phyloP scores from a whole-genome alignment of 2,888 invertebrate species.

The Nymphalis polychloros region DNA sequence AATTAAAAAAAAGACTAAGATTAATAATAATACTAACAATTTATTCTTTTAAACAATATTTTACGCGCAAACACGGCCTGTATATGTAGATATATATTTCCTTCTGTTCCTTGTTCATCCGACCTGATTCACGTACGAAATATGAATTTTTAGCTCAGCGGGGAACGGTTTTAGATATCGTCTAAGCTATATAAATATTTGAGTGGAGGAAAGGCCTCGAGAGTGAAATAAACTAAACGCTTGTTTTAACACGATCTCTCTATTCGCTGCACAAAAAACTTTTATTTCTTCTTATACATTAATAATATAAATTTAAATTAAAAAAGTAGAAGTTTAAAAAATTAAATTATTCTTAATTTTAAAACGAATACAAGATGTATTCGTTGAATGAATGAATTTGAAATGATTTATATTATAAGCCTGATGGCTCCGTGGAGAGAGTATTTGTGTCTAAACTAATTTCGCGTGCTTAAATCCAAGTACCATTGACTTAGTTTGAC shows the following conservation, averaged over 20 bases:
- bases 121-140: constrained; percentile 23
- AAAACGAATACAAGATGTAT: too few species aligned
- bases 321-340: too few species aligned
- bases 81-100: background rate
- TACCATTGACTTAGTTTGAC: too few species aligned
- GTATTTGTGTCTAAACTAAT: too few species aligned
- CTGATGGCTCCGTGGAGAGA: too few species aligned
- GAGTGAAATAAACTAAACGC: constrained; percentile 31
- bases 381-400: too few species aligned
- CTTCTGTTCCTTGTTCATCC: background rate
- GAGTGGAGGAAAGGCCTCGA: constrained; percentile 33
- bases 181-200: constrained; percentile 42
- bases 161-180: constrained; percentile 20
- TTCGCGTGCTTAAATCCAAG: too few species aligned
- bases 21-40: too few species aligned
- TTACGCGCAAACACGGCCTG: background rate
- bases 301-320: background rate
- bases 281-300: constrained; percentile 31
- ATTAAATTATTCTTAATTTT: too few species aligned
- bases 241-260: constrained; percentile 40
- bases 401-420: too few species aligned
- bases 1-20: too few species aligned
- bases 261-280: constrained; percentile 47
- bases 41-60: background rate
- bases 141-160: constrained; percentile 19